Evolutionary conservation across 2,797 vertebrate genomes (phyloP), one percentile per base, ranked within the genome.

Genomic region (Oryzias dopingdopingensis): DNA sequence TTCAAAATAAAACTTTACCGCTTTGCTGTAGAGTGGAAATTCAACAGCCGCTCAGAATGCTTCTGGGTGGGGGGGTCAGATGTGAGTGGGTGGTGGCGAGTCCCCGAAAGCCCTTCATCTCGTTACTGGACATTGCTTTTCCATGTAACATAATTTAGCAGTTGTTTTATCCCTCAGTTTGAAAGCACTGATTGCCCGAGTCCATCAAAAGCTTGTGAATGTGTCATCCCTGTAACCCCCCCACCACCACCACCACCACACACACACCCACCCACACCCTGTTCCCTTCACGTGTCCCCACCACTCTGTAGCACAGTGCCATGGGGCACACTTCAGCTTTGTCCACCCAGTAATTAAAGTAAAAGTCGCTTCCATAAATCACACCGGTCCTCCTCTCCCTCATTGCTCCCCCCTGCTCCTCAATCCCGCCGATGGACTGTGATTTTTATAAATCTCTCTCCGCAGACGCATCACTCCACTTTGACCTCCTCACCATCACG

Each of bases 331-430:
- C 79, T 74, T 84, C 84, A 84, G 75, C 73, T 69, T 72, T 81
- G 63, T 70, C 80, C 73, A 67, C 83, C 74, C 84, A 84, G 84
- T 91, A 90, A 91, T 92, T 91, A 90, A 91, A 91, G 87, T 89
- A 90, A 91, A 90, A 91, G 90, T 90, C 85, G 79, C 76, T 69
- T 70, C 83, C 85, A 89, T 92, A 91, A 92, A 91, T 92, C 90
- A 90, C 69, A 62, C 77, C 76, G 56, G 49, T 84, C 71, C 61
- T 74, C 66, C 71, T 64, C 67, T 46, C 60, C 62, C 49, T 59
- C 44, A 18, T 62, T 59, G 51, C 67, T 68, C 68, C 56, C 32
- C 48, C 73, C 42, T 65, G 63, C 65, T 81, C 77, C 76, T 59
- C 68, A 3, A 37, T 26, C 26, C 26, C 42, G 76, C 74, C 47